These are phyloP conservation scores for Spea multiplicata DNA, from an alignment of 2,113 vertebrate genomes.

Conservation along the genomic window DNA sequence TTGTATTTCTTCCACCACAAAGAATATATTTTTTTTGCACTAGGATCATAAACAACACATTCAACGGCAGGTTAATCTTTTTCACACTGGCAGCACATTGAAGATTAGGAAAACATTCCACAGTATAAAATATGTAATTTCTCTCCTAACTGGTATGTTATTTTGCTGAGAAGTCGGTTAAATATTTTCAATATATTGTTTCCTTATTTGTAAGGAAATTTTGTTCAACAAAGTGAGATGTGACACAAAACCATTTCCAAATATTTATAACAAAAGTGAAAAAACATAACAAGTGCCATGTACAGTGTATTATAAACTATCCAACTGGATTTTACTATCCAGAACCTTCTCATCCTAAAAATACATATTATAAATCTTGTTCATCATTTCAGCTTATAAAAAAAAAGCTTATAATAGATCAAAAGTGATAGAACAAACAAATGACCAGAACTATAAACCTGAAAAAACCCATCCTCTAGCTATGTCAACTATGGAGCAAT, in stretches of 20 bases:
- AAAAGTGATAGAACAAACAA: slow-evolving; percentile 20
- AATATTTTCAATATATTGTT: no score
- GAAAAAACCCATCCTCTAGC: background rate
- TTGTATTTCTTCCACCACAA: no score
- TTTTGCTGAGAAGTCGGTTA: no score
- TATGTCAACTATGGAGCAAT: background rate
- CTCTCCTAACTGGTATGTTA: no score
- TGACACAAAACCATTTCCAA: background rate
- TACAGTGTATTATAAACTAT: background rate
- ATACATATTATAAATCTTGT: background rate
- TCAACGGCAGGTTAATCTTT: no score
- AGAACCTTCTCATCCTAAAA: background rate
- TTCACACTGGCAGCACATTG: no score
- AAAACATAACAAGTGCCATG: background rate
- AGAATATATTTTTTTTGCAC: no score
- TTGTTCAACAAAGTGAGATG: no score
- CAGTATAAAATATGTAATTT: no score
- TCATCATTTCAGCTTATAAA: slow-evolving; percentile 1
- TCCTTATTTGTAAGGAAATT: no score
- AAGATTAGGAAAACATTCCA: no score
- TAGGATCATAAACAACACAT: no score
- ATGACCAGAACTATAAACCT: background rate
- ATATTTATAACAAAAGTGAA: background rate
- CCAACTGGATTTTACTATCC: background rate
- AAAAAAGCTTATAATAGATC: background rate